Evolutionary conservation across 2,113 vertebrate genomes (phyloP), one percentile per base, ranked within the genome.

Genomic region (Vanacampus margaritifer): DNA sequence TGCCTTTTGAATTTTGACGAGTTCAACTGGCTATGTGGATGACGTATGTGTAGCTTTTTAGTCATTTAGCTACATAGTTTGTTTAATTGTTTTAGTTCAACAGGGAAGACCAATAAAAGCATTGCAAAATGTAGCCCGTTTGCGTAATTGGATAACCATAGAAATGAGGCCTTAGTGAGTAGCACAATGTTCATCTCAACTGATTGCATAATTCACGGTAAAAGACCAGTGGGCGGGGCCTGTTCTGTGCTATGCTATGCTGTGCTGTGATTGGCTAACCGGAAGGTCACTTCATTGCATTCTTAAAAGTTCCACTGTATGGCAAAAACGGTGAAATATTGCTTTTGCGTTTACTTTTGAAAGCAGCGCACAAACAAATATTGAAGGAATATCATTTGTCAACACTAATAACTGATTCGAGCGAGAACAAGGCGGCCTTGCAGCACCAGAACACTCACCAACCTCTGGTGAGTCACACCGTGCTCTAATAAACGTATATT

Each of bases 381-480:
- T 65, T 56, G 66, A 69, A n/a, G 76, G 61, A 69, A 82, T 67
- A 45, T 71, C 53, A 50, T 50, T 50, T 10, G 7, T 72, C 65
- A 67, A 64, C 69, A 69, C 58, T 64, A 54, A 58, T 51, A 51
- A 51, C 48, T 51, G 48, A 51, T 51, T 23, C 2, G 32, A 36
- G 57, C 32, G 1, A 59, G 21, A 21, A 36, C 28, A 36, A 7
- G 6, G 6, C 26, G 5, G 57, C 57, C 28, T 59, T 59, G 57
- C 19, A 11, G 3, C 21, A n/a, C 48, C 21, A 23, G 21, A 23
- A 50, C 48, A n/a, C 48, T 50, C 48, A 2, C 2, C 21, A 8
- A 0, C 8, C 32, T 16, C 19, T 36, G 19, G 32, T 59, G 85
- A 86, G 63, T 86, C 85, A 89, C 73, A 69, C 28, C 6, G 26